Conservation (phyloP, 2,113 vertebrate species). For the Scytalopus superciliaris region DNA sequence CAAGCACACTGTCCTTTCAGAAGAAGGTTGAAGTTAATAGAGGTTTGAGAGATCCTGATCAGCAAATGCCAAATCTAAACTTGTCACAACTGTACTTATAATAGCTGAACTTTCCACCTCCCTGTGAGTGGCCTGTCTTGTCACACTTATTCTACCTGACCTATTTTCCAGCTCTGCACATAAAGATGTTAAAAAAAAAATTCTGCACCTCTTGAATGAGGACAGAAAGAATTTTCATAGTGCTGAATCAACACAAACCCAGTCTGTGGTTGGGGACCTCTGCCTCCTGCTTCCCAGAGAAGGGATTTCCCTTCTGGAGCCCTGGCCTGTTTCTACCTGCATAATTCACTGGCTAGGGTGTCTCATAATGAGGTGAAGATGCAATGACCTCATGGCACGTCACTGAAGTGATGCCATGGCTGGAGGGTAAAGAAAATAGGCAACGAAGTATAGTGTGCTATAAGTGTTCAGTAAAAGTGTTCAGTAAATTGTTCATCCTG, state of each 20-base stretch:
- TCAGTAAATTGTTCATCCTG: not conserved
- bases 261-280: not conserved
- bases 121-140: constrained; percentile 18
- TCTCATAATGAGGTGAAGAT: not conserved
- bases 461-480: not conserved
- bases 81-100: constrained; percentile 50
- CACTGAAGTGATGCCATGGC: not conserved
- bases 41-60: not conserved
- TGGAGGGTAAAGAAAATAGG: not conserved
- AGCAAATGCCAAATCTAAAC: constrained; percentile 49
- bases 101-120: constrained; percentile 67
- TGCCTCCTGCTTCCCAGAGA: not conserved
- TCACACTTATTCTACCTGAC: constrained; percentile 64
- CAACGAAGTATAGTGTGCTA: not conserved
- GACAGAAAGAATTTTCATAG: not conserved
- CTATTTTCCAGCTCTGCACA: constrained; percentile 26
- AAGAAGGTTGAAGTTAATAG: constrained; percentile 28
- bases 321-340: not conserved
- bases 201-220: not conserved
- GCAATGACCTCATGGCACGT: not conserved
- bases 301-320: not conserved
- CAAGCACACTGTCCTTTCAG: not conserved
- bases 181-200: constrained; percentile 16
- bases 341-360: not conserved
- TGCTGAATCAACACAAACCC: constrained; percentile 41